Conservation (phyloP, 2,888 invertebrate species). For the Microchrysa polita region DNA sequence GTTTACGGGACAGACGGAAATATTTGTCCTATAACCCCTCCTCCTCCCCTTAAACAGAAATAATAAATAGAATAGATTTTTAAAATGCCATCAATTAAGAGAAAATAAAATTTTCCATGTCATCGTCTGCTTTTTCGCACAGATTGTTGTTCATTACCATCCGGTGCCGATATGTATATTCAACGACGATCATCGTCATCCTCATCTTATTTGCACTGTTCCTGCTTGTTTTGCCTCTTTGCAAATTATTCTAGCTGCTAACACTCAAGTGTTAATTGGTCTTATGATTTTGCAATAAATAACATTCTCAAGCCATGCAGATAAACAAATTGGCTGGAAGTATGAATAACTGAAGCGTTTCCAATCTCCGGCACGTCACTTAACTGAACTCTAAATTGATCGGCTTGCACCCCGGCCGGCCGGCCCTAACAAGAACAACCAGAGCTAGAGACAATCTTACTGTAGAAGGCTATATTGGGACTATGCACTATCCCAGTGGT, state of each 20-base stretch:
- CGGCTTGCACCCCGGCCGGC: too few species aligned
- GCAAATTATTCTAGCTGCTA: constrained; percentile 29
- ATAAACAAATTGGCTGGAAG: constrained; percentile 26
- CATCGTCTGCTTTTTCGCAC: too few species aligned
- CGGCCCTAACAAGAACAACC: too few species aligned
- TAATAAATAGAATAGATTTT: too few species aligned
- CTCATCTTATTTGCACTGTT: neutral
- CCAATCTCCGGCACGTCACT: constrained; percentile 24
- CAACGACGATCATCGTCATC: neutral
- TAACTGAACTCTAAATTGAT: neutral
- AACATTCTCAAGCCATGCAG: constrained; percentile 36
- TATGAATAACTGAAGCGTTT: constrained; percentile 19
- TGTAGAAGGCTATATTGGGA: too few species aligned
- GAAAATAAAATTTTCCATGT: too few species aligned
- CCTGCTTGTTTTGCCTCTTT: constrained; percentile 10
- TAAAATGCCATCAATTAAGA: too few species aligned
- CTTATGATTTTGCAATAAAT: constrained; percentile 42
- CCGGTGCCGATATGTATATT: neutral
- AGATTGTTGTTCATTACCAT: neutral
- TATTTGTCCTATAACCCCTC: too few species aligned
- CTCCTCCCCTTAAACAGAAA: too few species aligned
- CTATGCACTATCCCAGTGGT: too few species aligned
- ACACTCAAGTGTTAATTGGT: constrained; percentile 38
- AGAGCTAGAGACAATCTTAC: too few species aligned
- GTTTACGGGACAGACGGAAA: too few species aligned